A percentile compares a stretch with the other conserved stretches of the same genome.
Evolutionary conservation across 2,113 vertebrate species (phyloP).

Genomic region (Rhynchopsitta pachyrhyncha): DNA sequence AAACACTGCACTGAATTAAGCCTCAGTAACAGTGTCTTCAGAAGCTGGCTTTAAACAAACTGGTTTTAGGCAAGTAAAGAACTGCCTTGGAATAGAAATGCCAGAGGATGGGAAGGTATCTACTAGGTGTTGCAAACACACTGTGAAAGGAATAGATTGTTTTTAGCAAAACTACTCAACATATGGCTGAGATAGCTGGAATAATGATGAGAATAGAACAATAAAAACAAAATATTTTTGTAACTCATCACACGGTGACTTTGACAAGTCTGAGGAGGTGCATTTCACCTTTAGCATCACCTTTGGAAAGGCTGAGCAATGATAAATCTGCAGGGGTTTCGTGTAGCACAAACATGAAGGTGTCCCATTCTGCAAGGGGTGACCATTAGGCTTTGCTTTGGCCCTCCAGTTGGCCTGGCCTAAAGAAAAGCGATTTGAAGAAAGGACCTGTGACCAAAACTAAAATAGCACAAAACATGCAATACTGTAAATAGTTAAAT

Average conservation of each 20-base stretch:
- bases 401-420: background rate
- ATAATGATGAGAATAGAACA: constrained; percentile 24
- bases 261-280: background rate
- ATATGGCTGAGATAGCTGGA: constrained; percentile 17
- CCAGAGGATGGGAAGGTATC: background rate
- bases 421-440: background rate
- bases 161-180: constrained; percentile 31
- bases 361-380: background rate
- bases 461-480: accelerated
- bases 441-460: background rate
- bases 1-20: background rate
- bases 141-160: background rate
- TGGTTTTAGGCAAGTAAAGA: background rate
- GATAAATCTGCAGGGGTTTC: background rate
- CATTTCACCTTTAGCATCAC: background rate
- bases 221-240: background rate
- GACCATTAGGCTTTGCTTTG: background rate
- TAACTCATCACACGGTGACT: background rate
- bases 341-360: background rate
- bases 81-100: background rate
- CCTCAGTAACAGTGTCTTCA: background rate
- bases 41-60: background rate
- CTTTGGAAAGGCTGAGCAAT: background rate
- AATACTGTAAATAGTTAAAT: background rate
- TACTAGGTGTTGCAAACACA: constrained; percentile 18